A percentile compares a stretch with the other conserved stretches of the same genome.
Evolutionary conservation across 1,140 invertebrate species (phyloP).

Genomic region (Drosophila ohnishii): DNA sequence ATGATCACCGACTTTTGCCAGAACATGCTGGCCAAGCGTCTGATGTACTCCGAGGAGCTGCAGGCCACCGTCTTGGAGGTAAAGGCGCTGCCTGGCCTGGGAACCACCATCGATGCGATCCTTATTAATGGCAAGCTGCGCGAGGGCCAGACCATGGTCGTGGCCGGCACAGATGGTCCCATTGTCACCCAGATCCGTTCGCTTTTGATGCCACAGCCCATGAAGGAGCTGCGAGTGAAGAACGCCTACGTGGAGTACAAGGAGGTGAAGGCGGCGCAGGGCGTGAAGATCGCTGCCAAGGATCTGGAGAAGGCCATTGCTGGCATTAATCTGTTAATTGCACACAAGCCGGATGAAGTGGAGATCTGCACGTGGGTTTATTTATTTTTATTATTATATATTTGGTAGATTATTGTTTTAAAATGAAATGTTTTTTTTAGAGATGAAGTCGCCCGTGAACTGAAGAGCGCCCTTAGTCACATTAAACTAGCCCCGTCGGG

Average conservation of each 20-base stretch:
- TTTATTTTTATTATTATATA: neutral
- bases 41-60: slow-evolving; percentile 96
- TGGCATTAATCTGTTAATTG: slow-evolving; percentile 93
- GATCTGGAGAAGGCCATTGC: slow-evolving; percentile 99
- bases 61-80: slow-evolving; percentile 99
- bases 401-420: neutral
- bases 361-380: slow-evolving; percentile 87
- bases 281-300: slow-evolving; percentile 99
- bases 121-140: slow-evolving; percentile 96
- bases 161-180: slow-evolving; percentile 98
- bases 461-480: slow-evolving; percentile 94
- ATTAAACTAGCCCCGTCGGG: slow-evolving; percentile 96
- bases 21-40: slow-evolving; percentile 93
- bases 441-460: slow-evolving; percentile 91
- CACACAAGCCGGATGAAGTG: slow-evolving; percentile 96
- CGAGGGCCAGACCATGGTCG: slow-evolving; percentile 96
- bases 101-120: slow-evolving; percentile 99
- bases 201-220: slow-evolving; percentile 97
- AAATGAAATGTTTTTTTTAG: slow-evolving; percentile 83
- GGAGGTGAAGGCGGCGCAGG: slow-evolving; percentile 97
- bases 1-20: slow-evolving; percentile 97
- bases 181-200: slow-evolving; percentile 99
- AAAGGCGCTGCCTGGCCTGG: slow-evolving; percentile 98
- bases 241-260: slow-evolving; percentile 98
- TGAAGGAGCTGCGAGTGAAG: slow-evolving; percentile 99